phyloP scores from a whole-genome alignment of 2,113 vertebrate genomes.

The Atlantisia rogersi region DNA sequence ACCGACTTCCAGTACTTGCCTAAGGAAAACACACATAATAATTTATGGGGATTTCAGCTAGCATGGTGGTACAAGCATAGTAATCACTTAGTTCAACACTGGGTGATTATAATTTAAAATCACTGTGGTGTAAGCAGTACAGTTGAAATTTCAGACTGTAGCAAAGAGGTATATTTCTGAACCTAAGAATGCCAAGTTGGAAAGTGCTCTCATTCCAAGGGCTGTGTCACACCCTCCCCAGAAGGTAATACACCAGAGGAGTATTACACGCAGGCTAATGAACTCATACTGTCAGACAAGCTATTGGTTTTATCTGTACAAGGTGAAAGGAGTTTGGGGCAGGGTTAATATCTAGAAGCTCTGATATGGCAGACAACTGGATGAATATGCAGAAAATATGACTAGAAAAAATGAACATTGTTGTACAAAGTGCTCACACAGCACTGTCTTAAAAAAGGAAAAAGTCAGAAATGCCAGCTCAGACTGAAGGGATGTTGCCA shows the following conservation, averaged over 20 bases:
- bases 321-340: conserved; percentile 18
- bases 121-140: conserved; percentile 16
- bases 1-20: conserved; percentile 84
- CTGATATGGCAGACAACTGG: not conserved
- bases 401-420: conserved; percentile 46
- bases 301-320: conserved; percentile 23
- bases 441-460: conserved; percentile 46
- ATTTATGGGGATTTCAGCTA: conserved; percentile 66
- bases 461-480: conserved; percentile 62
- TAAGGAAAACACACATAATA: conserved; percentile 70
- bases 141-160: conserved; percentile 70
- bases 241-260: conserved; percentile 68
- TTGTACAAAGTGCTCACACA: conserved; percentile 48
- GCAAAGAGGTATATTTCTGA: conserved; percentile 56
- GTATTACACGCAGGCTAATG: conserved; percentile 37
- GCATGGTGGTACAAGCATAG: conserved; percentile 54
- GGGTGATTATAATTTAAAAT: conserved; percentile 66
- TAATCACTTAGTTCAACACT: conserved; percentile 55
- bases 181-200: conserved; percentile 63
- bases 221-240: conserved; percentile 56
- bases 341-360: conserved; percentile 13
- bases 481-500: conserved; percentile 58
- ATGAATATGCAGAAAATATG: not conserved
- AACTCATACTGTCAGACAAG: conserved; percentile 31
- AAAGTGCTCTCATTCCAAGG: conserved; percentile 65